A percentile compares a stretch with the other conserved stretches of the same genome.
Evolutionary conservation across 1,140 invertebrate species (phyloP).

Genomic region (Vollenhovia emeryi): DNA sequence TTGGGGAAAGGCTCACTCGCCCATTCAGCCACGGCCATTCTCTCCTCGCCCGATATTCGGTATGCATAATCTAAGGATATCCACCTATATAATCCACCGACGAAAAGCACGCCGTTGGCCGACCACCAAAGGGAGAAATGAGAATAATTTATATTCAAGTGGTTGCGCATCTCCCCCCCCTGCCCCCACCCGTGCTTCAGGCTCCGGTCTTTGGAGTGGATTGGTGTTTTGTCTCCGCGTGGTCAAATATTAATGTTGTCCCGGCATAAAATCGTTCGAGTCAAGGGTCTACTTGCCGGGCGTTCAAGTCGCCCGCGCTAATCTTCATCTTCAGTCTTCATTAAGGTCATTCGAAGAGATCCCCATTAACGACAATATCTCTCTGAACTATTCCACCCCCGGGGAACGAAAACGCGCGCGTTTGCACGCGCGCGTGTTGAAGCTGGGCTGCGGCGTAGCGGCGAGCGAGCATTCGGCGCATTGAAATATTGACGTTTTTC

Average conservation of each 20-base stretch:
- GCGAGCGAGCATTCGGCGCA: background rate
- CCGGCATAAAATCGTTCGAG: background rate
- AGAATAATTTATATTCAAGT: constrained; percentile 61
- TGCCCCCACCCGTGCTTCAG: too few species aligned
- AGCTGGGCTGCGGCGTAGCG: background rate
- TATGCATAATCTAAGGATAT: constrained; percentile 58
- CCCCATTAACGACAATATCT: background rate
- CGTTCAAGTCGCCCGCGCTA: background rate
- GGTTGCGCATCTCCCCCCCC: constrained; percentile 13
- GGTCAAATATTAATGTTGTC: constrained; percentile 25
- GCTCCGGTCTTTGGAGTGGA: background rate
- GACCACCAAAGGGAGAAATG: constrained; percentile 38
- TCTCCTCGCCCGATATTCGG: constrained; percentile 51
- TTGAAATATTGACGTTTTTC: constrained; percentile 18
- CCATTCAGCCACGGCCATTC: constrained; percentile 33
- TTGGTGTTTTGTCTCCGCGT: constrained; percentile 8
- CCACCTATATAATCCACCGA: constrained; percentile 41
- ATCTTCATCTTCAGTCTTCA: background rate
- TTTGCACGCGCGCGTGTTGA: background rate
- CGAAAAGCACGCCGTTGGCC: constrained; percentile 27
- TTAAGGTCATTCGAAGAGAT: background rate
- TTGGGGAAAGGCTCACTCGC: constrained; percentile 20
- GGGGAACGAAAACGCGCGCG: background rate
- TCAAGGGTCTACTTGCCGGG: constrained; percentile 3
- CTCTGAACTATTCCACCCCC: background rate